Evolutionary conservation across 1,140 invertebrate species (phyloP).

Genomic region (Charaxes varanes): DNA sequence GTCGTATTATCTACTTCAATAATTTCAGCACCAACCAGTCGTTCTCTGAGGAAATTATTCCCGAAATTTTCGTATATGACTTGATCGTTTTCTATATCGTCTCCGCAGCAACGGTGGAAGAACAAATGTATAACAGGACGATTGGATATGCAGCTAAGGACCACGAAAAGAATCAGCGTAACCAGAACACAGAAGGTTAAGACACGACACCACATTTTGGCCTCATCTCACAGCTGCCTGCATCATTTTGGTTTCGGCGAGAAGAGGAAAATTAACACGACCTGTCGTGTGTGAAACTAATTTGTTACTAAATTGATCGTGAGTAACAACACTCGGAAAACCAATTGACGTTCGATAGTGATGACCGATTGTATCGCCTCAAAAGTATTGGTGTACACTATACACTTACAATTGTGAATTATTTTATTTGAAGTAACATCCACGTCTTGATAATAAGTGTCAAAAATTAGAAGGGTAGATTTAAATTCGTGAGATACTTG

Average conservation of each 20-base stretch:
- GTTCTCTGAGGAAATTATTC: conserved; percentile 45
- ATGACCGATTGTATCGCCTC: conserved; percentile 14
- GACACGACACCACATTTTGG: conserved; percentile 56
- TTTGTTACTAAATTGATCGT: conserved; percentile 10
- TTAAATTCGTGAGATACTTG: no score
- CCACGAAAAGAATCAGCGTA: conserved; percentile 39
- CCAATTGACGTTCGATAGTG: conserved; percentile 14
- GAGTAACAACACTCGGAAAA: conserved; percentile 11
- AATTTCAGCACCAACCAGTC: conserved; percentile 34
- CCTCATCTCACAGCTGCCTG: conserved; percentile 13
- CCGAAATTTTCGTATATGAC: conserved; percentile 44
- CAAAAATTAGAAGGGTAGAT: no score
- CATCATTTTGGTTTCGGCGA: conserved; percentile 6
- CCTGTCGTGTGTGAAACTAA: conserved; percentile 3
- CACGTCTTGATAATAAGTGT: no score
- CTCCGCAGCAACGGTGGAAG: conserved; percentile 49
- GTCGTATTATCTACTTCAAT: conserved; percentile 22
- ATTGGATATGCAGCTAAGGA: conserved; percentile 44
- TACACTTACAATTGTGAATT: no score
- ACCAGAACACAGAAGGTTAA: conserved; percentile 56
- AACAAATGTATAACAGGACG: conserved; percentile 44
- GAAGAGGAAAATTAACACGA: conserved; percentile 3
- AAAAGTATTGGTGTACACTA: background rate
- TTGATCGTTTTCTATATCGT: conserved; percentile 53
- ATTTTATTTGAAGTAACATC: no score